These are phyloP conservation scores for Sesamia inferens DNA, from an alignment of 2,888 invertebrate species.

Conservation along the genomic window DNA sequence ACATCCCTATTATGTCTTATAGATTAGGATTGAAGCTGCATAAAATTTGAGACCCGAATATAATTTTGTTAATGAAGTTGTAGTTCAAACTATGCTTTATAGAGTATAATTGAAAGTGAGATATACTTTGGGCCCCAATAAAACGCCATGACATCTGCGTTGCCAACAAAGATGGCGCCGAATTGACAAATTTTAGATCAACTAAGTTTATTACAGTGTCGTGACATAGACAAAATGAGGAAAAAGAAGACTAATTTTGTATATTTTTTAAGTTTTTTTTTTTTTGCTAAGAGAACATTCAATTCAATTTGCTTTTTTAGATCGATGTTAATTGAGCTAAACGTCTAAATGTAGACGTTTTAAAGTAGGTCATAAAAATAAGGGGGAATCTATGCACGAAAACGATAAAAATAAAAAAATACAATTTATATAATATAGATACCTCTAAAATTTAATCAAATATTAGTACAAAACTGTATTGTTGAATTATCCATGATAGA, in stretches of 20 bases:
- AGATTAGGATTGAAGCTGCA: too few relatives aligned
- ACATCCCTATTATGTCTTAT: too few relatives aligned
- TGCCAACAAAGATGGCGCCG: background rate
- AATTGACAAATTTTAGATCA: background rate
- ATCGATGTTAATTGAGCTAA: background rate
- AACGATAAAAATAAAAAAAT: too few relatives aligned
- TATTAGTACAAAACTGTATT: too few relatives aligned
- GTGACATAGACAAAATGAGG: background rate
- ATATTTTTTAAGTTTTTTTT: background rate
- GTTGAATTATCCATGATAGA: too few relatives aligned
- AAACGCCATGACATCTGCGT: background rate
- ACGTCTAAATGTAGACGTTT: background rate
- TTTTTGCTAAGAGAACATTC: background rate
- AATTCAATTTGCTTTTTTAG: background rate
- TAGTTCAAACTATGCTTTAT: too few relatives aligned
- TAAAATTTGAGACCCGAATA: too few relatives aligned
- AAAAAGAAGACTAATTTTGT: background rate
- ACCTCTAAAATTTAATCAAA: too few relatives aligned
- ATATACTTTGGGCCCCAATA: background rate
- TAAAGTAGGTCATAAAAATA: background rate
- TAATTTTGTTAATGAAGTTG: too few relatives aligned
- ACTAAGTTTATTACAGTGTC: background rate
- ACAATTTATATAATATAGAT: too few relatives aligned
- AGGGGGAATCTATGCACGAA: too few relatives aligned
- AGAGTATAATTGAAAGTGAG: too few relatives aligned